Conservation (phyloP, 2,113 vertebrate species). For the Polypterus bichir region DNA sequence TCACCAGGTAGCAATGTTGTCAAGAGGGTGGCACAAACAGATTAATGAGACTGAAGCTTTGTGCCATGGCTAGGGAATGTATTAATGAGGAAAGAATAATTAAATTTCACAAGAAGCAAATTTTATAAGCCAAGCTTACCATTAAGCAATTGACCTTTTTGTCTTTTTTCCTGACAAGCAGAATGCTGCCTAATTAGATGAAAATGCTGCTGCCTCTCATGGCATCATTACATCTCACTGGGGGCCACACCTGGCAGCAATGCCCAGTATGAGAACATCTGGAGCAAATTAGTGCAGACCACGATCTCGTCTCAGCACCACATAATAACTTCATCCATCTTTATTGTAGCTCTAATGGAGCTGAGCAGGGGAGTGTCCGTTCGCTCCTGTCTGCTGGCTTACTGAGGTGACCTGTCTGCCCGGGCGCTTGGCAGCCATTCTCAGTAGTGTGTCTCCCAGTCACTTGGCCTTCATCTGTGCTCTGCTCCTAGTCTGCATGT, state of each 20-base stretch:
- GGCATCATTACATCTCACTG: neutral
- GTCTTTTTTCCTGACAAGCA: slow-evolving; percentile 19
- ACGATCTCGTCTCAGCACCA: slow-evolving; percentile 10
- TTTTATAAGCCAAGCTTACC: neutral
- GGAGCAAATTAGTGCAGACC: slow-evolving; percentile 22
- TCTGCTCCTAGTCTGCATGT: too few relatives aligned
- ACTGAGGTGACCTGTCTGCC: too few relatives aligned
- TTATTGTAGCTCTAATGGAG: neutral
- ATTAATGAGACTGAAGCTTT: neutral
- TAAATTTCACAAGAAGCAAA: neutral
- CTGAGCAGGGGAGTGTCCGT: too few relatives aligned
- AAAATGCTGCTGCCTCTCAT: slow-evolving; percentile 11
- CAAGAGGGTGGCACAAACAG: too few relatives aligned
- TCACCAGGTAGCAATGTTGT: too few relatives aligned
- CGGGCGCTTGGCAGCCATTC: too few relatives aligned
- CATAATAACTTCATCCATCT: slow-evolving; percentile 28
- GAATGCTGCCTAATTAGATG: slow-evolving; percentile 22
- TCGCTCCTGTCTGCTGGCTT: too few relatives aligned
- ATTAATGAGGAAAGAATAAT: slow-evolving; percentile 4
- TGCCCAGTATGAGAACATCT: slow-evolving; percentile 25
- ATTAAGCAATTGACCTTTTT: slow-evolving; percentile 28
- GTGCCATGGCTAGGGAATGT: neutral
- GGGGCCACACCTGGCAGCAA: slow-evolving; percentile 18
- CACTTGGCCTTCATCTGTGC: too few relatives aligned
- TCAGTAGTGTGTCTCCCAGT: too few relatives aligned